These are phyloP conservation scores for Chaenocephalus aceratus DNA, from an alignment of 2,113 vertebrate species.

Conservation along the genomic window DNA sequence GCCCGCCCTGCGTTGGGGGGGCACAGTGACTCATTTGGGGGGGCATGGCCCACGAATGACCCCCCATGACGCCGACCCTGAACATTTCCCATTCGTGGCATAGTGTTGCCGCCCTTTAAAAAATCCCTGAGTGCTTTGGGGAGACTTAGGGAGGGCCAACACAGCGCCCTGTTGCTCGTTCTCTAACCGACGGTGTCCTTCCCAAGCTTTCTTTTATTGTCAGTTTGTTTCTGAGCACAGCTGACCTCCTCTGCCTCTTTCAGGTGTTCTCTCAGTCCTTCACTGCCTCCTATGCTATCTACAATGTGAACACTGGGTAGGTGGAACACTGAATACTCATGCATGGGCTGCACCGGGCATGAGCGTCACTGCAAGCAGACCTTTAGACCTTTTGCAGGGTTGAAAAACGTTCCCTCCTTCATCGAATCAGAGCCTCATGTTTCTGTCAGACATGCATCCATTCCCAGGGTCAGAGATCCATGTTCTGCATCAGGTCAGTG, in stretches of 20 bases:
- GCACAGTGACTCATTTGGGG: too few species aligned
- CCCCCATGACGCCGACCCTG: too few species aligned
- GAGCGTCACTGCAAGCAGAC: slow-evolving; percentile 73
- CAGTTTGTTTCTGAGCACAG: slow-evolving; percentile 40
- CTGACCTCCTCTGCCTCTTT: slow-evolving; percentile 83
- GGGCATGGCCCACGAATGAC: too few species aligned
- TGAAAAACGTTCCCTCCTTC: slow-evolving; percentile 39
- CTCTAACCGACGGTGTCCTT: not conserved
- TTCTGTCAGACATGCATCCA: slow-evolving; percentile 72
- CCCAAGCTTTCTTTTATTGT: slow-evolving; percentile 34
- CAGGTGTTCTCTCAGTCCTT: slow-evolving; percentile 89
- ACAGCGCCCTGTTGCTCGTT: slow-evolving; percentile 25
- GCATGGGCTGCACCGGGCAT: slow-evolving; percentile 86
- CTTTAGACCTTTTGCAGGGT: slow-evolving; percentile 45
- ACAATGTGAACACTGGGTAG: slow-evolving; percentile 87
- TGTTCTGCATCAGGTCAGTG: slow-evolving; percentile 49
- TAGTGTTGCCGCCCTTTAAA: slow-evolving; percentile 12
- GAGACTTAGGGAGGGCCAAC: not conserved
- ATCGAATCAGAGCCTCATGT: slow-evolving; percentile 62
- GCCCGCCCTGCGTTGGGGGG: too few species aligned
- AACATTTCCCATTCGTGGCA: not conserved
- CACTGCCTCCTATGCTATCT: slow-evolving; percentile 87
- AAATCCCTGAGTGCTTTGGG: slow-evolving; percentile 2
- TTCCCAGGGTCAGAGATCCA: slow-evolving; percentile 64
- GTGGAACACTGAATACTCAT: slow-evolving; percentile 79